phyloP scores from a whole-genome alignment of 1,140 invertebrate genomes.

The Drosophila pruinosa region DNA sequence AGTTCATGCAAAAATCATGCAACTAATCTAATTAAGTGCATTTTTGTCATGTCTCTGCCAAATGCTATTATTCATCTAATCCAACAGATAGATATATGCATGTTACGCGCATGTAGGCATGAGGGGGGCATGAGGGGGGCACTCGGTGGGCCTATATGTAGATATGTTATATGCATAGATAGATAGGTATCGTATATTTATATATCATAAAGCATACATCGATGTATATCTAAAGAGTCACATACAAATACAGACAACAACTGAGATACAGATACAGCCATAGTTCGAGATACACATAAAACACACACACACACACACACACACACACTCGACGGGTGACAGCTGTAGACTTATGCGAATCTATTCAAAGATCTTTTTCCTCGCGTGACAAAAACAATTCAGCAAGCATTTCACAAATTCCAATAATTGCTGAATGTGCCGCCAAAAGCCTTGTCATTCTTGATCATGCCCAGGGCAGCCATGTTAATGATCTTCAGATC shows the following conservation, averaged over 20 bases:
- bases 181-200: neutral
- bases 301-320: conserved; percentile 2
- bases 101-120: neutral
- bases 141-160: no score
- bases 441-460: neutral
- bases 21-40: conserved; percentile 61
- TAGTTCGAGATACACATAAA: conserved; percentile 9
- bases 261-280: neutral
- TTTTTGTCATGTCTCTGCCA: conserved; percentile 55
- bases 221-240: neutral
- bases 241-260: neutral
- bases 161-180: neutral
- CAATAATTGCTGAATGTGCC: conserved; percentile 55
- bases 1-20: conserved; percentile 48
- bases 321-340: neutral
- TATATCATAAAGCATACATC: neutral
- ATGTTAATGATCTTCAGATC: neutral
- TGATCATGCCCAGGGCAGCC: neutral
- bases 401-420: conserved; percentile 50
- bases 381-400: conserved; percentile 13
- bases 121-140: no score
- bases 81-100: conserved; percentile 26
- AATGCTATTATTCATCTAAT: conserved; percentile 55
- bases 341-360: conserved; percentile 28
- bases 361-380: conserved; percentile 32